Percentiles rank a stretch among this genome's conserved stretches.
Conservation (phyloP, 1,140 invertebrate species). For the Tenebrio molitor region DNA sequence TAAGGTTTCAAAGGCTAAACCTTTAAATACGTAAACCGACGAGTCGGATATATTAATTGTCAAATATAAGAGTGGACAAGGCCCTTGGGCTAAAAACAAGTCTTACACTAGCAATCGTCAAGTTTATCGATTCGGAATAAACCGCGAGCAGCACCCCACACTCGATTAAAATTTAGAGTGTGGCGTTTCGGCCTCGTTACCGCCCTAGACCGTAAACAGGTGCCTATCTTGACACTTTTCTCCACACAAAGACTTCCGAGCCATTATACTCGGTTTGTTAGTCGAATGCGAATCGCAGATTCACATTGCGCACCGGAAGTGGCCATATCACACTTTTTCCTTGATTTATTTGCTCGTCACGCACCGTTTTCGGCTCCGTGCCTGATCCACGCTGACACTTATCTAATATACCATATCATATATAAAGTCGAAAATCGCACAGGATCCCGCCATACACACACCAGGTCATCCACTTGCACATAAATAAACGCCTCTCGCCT, state of each 20-base stretch:
- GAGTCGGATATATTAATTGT: too few relatives aligned
- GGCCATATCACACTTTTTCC: conserved; percentile 43
- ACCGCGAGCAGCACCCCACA: too few relatives aligned
- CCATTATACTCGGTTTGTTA: conserved; percentile 11
- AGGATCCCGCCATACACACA: conserved; percentile 47
- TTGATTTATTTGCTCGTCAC: conserved; percentile 54
- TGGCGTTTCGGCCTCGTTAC: too few relatives aligned
- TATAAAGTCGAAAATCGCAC: conserved; percentile 55
- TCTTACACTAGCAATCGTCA: too few relatives aligned
- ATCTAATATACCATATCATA: conserved; percentile 59
- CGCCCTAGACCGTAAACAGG: too few relatives aligned
- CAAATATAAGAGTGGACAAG: too few relatives aligned
- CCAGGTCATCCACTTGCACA: conserved; percentile 20
- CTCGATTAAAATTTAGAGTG: too few relatives aligned
- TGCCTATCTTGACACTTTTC: neutral
- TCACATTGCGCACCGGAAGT: conserved; percentile 10
- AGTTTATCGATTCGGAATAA: too few relatives aligned
- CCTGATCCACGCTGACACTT: conserved; percentile 57
- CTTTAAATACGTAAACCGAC: too few relatives aligned
- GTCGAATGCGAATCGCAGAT: conserved; percentile 5
- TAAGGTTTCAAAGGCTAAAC: too few relatives aligned
- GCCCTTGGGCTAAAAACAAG: too few relatives aligned
- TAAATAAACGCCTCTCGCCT: conserved; percentile 13
- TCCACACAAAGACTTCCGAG: neutral
- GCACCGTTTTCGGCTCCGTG: conserved; percentile 51